phyloP scores from a whole-genome alignment of 2,113 vertebrate species.

The Serinus canaria region DNA sequence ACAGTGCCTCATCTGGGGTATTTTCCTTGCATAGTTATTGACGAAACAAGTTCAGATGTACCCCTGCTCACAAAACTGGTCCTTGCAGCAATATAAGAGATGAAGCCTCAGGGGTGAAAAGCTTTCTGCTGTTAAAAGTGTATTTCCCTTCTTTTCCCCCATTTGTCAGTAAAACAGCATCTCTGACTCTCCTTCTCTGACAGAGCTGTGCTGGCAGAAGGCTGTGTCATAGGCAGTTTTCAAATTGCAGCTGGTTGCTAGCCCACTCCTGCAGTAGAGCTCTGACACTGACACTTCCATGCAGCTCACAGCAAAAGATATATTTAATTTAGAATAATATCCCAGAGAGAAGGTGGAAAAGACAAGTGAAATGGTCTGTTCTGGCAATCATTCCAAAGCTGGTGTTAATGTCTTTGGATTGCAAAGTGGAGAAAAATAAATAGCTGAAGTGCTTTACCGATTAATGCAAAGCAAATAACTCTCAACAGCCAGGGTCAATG shows the following conservation, averaged over 20 bases:
- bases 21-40: neutral
- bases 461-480: slow-evolving; percentile 57
- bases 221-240: neutral
- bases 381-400: slow-evolving; percentile 37
- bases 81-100: neutral
- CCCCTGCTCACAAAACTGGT: rapidly evolving
- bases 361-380: neutral
- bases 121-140: neutral
- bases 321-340: slow-evolving; percentile 27
- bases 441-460: slow-evolving; percentile 26
- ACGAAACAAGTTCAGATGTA: neutral
- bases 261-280: neutral
- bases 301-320: neutral
- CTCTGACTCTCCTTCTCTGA: neutral
- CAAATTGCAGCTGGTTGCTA: slow-evolving; percentile 1
- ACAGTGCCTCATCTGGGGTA: rapidly evolving
- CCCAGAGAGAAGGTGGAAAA: neutral
- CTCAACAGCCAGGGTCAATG: slow-evolving; percentile 44
- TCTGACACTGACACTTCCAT: neutral
- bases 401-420: slow-evolving; percentile 20
- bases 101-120: neutral
- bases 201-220: neutral
- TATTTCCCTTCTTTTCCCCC: neutral
- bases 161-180: neutral
- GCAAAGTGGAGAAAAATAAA: slow-evolving; percentile 47